Conservation (phyloP, 2,113 vertebrate genomes). For the Vulpes vulpes region DNA sequence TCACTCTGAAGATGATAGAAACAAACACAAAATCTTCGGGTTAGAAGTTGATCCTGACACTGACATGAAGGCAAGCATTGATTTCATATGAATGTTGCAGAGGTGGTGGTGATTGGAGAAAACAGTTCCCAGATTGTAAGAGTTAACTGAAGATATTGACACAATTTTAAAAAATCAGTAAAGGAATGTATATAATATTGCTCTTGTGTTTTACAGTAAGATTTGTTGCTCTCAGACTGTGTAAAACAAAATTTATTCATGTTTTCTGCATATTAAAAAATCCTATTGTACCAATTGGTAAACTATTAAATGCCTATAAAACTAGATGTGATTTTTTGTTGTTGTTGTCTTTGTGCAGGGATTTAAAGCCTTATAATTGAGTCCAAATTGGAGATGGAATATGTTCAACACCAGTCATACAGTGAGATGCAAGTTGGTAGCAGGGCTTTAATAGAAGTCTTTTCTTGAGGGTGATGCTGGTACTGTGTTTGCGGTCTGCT, state of each 20-base stretch:
- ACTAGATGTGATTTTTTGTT: slow-evolving; percentile 85
- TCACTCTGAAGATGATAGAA: slow-evolving; percentile 86
- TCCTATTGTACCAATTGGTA: slow-evolving; percentile 95
- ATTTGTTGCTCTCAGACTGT: slow-evolving; percentile 94
- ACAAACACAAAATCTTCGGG: slow-evolving; percentile 76
- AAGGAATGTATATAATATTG: slow-evolving; percentile 95
- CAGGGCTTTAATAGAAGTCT: neutral
- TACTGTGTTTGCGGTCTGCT: neutral
- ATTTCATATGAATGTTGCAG: slow-evolving; percentile 81
- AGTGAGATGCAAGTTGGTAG: neutral
- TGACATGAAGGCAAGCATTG: slow-evolving; percentile 85
- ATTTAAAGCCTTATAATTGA: slow-evolving; percentile 62
- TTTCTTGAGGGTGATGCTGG: neutral
- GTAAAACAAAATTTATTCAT: slow-evolving; percentile 95
- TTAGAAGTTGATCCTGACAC: slow-evolving; percentile 84
- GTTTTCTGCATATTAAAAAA: slow-evolving; percentile 96
- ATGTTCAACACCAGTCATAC: neutral
- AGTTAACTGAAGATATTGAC: slow-evolving; percentile 90
- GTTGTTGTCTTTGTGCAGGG: slow-evolving; percentile 77
- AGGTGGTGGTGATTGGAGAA: slow-evolving; percentile 87
- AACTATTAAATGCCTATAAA: slow-evolving; percentile 95
- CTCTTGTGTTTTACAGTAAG: slow-evolving; percentile 95
- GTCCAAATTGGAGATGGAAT: neutral
- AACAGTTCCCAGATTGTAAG: slow-evolving; percentile 87
- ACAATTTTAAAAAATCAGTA: slow-evolving; percentile 86